Evolutionary conservation across 35 echinoderm and acorn worm species (phyloP), one percentile per base, ranked within the genome.

Genomic region (Acanthaster planci): DNA sequence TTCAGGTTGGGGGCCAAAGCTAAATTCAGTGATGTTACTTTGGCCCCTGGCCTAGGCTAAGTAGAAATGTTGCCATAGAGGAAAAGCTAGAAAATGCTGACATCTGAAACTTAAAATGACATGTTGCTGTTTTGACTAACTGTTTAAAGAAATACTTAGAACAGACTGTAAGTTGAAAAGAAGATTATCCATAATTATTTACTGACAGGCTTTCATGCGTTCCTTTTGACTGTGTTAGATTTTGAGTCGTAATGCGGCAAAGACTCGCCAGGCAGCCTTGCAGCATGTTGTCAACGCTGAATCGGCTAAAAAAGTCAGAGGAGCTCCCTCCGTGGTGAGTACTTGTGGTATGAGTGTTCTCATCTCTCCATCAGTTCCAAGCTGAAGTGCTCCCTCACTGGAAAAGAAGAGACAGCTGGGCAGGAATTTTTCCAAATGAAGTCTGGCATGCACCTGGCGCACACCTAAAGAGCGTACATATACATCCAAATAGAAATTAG

Each of bases 191-290:
- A 18, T n/a, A 59, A 59, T n/a, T 7, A 18, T n/a, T 59, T n/a
- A 59, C 56, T n/a, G 0, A n/a, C 19, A n/a, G 19, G 0, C 14
- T 2, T n/a, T n/a, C 7, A 35, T 29, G 3, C 29, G 0, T 72
- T 26, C 10, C 15, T 0, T 0, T 72, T 72, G 30, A 12, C 56
- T n/a, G 27, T 59, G 4, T 72, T 72, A 72, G 64, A 72, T 72
- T 72, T 8, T 72, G 34, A 72, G 64, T 72, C 64, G 64, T 23
- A 72, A 72, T 72, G 64, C 64, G 14, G 64, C 64, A 31, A 35
- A 72, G 34, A 34, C 64, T 8, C 64, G 64, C 64, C 22, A 72
- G 64, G 64, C 34, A 31, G 64, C 64, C 4, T 26, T 72, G 23
- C 64, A 72, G 23, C 26, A 35, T 72, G 29, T 72, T 2, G 64